A percentile compares a stretch with the other conserved stretches of the same genome.
phyloP scores from a whole-genome alignment of 2,113 vertebrate species.

The Misgurnus mizolepis region DNA sequence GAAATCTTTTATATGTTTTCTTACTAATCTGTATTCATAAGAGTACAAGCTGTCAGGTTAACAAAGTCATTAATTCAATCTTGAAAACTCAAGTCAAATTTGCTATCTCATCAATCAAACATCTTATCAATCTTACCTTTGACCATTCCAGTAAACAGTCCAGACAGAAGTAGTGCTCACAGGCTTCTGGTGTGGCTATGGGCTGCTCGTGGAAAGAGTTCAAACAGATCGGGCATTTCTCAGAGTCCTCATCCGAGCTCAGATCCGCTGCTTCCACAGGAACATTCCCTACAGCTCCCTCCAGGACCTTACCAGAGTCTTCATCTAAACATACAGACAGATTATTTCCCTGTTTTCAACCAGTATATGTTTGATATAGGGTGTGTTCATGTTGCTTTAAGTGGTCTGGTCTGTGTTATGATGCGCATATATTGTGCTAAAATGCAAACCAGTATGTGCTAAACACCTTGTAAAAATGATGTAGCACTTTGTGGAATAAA shows the following conservation, averaged over 20 bases:
- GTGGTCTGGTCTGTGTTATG: neutral
- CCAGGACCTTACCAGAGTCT: constrained; percentile 49
- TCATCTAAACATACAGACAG: constrained; percentile 19
- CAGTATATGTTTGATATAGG: too few relatives aligned
- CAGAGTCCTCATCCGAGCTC: constrained; percentile 87
- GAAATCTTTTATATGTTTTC: too few relatives aligned
- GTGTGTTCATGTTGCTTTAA: neutral
- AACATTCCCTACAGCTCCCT: constrained; percentile 57
- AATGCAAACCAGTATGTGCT: neutral
- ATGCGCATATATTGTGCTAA: neutral
- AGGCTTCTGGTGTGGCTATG: constrained; percentile 92
- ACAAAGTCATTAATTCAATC: neutral
- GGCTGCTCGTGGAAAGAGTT: constrained; percentile 87
- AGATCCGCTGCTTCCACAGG: constrained; percentile 46
- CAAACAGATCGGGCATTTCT: constrained; percentile 95
- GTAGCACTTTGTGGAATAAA: too few relatives aligned
- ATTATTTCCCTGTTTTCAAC: too few relatives aligned
- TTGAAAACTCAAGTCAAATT: neutral
- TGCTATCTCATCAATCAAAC: too few relatives aligned
- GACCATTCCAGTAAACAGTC: constrained; percentile 96
- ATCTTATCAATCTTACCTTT: constrained; percentile 76
- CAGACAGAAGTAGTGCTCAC: constrained; percentile 93
- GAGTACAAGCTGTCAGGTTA: neutral
- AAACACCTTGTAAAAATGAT: too few relatives aligned
- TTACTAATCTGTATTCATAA: too few relatives aligned